A percentile compares a stretch with the other conserved stretches of the same genome.
phyloP scores from a whole-genome alignment of 2,888 invertebrate species.

The Protophormia terraenovae region DNA sequence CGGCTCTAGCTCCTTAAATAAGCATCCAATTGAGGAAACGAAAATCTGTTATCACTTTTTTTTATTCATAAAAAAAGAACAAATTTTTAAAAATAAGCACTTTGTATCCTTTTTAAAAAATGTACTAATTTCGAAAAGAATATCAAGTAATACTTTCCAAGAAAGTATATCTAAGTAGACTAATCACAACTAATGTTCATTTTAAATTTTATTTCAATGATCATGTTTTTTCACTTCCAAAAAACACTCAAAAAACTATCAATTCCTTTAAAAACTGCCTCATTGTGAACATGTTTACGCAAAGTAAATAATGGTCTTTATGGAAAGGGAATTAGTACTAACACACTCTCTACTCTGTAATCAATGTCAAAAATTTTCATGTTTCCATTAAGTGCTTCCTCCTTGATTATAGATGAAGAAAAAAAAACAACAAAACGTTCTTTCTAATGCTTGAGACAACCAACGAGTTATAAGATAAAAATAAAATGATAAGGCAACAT shows the following conservation, averaged over 20 bases:
- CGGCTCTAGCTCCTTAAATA: no score
- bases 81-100: no score
- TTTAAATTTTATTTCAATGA: no score
- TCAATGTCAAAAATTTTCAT: conserved; percentile 69
- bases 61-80: no score
- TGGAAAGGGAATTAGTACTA: conserved; percentile 34
- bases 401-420: conserved; percentile 31
- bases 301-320: conserved; percentile 53
- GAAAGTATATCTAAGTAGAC: no score
- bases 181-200: no score
- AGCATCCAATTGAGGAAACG: no score
- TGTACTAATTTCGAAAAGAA: no score
- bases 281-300: conserved; percentile 41
- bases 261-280: conserved; percentile 17
- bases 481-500: conserved; percentile 59
- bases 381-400: conserved; percentile 68
- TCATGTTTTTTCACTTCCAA: no score
- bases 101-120: no score
- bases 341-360: conserved; percentile 54
- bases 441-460: conserved; percentile 1
- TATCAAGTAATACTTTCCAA: no score
- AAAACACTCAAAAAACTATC: background rate
- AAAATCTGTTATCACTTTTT: no score
- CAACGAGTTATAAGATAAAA: conserved; percentile 58
- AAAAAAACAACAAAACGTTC: conserved; percentile 17